Conservation (phyloP, 2,797 vertebrate genomes). For the Chelon auratus region DNA sequence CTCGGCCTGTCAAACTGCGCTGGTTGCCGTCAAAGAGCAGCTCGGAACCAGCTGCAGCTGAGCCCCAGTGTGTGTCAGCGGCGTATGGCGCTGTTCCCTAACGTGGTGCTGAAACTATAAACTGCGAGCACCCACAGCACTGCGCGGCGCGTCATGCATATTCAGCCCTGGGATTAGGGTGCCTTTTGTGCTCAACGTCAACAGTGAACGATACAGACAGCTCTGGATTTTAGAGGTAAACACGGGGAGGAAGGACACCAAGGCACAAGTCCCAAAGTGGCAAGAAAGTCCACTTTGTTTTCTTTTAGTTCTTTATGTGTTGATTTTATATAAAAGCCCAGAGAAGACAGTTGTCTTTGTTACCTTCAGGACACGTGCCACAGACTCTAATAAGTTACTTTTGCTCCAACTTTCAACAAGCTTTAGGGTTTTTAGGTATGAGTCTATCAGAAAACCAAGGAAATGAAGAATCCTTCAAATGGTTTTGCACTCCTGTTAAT, state of each 20-base stretch:
- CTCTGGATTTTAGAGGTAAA: conserved; percentile 36
- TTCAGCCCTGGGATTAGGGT: conserved; percentile 58
- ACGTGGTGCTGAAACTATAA: conserved; percentile 71
- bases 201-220: conserved; percentile 45
- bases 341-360: too few relatives aligned
- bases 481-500: conserved; percentile 14
- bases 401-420: conserved; percentile 30
- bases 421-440: conserved; percentile 34
- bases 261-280: conserved; percentile 13
- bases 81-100: conserved; percentile 66
- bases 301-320: not conserved
- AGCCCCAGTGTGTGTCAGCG: conserved; percentile 31
- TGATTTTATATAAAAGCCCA: too few relatives aligned
- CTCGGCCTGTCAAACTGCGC: conserved; percentile 49
- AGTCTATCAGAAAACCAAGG: not conserved
- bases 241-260: conserved; percentile 40
- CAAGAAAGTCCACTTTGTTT: conserved; percentile 3
- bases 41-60: conserved; percentile 56
- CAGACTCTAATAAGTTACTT: conserved; percentile 26
- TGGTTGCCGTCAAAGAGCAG: conserved; percentile 48
- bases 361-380: conserved; percentile 6
- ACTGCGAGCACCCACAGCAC: conserved; percentile 36
- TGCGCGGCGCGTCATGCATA: conserved; percentile 58
- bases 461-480: not conserved
- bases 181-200: conserved; percentile 51